Evolutionary conservation across 1,140 invertebrate genomes (phyloP), one percentile per base, ranked within the genome.

Genomic region (Drosophila lacertosa): DNA sequence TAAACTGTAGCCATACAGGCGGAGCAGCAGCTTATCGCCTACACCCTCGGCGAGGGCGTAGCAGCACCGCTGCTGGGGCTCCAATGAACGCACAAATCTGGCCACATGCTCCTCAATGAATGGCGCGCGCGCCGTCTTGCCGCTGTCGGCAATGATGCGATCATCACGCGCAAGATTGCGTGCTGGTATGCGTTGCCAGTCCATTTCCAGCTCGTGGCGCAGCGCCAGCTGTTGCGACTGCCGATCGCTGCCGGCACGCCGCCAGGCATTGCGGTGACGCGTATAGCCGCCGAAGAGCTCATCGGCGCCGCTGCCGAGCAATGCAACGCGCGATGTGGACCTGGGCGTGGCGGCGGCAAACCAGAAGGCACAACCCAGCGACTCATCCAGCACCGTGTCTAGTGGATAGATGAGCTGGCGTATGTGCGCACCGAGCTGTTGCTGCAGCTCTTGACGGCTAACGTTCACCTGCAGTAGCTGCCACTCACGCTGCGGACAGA

Each of bases 91-190:
- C 3, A 97, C 92, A 92, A 95, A 98, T 45, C 94, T 77, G 4
- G 98, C 95, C 44, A 99, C 92, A 68, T 95, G 92, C 92, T 99
- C 98, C 93, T 99, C 98, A 24, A 99, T 93, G 93, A 97, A 99
- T n/a, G 99, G 98, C 77, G 96, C 95, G 68, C 98, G 93, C 5
- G 95, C 93, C 82, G 96, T 95, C 71, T 95, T 93, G 0, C 96
- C 95, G 91, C 95, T 95, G 91, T 97, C 95, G 67, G 94, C 94
- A 62, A 96, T 94, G 7, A 97, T 93, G 77, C 98, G 94, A 91
- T 99, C 98, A 93, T 99, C 98, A 75, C 98, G 93, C 0, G 97
- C 97, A 20, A 99, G 93, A 93, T 99, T 99, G 89, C 98, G 93
- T 22, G 94, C 93, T n/a, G 97, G 95, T 74, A 99, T 97, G 90